A percentile compares a stretch with the other conserved stretches of the same genome.
These are phyloP conservation scores for Falco columbarius DNA, from an alignment of 2,797 vertebrate species.

Conservation along the genomic window DNA sequence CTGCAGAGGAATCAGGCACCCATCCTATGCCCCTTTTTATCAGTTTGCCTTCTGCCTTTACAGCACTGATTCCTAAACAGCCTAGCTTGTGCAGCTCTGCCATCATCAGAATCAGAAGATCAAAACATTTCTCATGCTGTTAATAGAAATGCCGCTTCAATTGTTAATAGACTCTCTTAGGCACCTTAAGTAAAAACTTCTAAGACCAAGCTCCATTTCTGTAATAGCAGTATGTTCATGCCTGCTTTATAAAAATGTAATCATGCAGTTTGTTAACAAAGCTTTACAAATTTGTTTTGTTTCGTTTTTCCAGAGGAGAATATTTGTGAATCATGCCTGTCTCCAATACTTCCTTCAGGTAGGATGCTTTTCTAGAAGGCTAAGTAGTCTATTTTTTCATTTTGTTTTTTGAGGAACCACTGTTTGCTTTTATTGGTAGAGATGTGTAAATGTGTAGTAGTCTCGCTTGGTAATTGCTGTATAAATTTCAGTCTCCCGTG, in stretches of 20 bases:
- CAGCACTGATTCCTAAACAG: neutral
- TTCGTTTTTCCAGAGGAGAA: conserved; percentile 88
- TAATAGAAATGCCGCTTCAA: neutral
- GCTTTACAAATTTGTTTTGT: neutral
- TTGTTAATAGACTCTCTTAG: neutral
- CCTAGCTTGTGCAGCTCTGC: neutral
- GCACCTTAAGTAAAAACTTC: neutral
- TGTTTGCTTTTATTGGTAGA: neutral
- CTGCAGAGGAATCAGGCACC: neutral
- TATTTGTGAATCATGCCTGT: conserved; percentile 93
- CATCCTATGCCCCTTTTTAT: neutral
- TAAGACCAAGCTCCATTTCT: neutral
- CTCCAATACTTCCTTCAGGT: conserved; percentile 94
- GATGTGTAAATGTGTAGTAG: neutral
- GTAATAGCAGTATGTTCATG: neutral
- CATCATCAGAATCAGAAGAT: neutral
- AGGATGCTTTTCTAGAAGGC: neutral
- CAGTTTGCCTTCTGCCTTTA: neutral
- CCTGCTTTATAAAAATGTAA: neutral
- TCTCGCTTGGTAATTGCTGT: neutral
- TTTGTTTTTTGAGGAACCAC: neutral
- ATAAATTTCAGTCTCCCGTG: neutral
- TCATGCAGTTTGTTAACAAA: neutral
- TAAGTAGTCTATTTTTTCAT: neutral
- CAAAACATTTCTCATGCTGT: neutral